These are phyloP conservation scores for Drosophila ustulata DNA, from an alignment of 2,888 invertebrate genomes.

Conservation along the genomic window DNA sequence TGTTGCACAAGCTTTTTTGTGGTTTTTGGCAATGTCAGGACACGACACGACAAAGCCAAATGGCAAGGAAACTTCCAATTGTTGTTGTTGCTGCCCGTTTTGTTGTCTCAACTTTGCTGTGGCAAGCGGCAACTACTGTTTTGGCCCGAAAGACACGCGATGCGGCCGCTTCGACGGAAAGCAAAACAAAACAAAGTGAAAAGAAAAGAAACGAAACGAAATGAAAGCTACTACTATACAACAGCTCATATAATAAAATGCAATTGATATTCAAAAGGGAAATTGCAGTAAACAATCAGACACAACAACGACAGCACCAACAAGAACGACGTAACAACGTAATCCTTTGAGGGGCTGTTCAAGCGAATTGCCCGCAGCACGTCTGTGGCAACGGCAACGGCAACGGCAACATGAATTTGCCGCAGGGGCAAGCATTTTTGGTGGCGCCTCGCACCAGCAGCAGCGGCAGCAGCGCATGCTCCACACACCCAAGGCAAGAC, in stretches of 20 bases:
- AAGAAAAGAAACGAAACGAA: background rate
- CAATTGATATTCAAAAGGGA: conserved; percentile 81
- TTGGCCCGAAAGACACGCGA: conserved; percentile 63
- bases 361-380: conserved; percentile 54
- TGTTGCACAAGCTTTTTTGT: conserved; percentile 56
- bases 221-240: conserved; percentile 31
- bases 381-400: background rate
- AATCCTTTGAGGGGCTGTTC: conserved; percentile 1
- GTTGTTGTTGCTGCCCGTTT: conserved; percentile 18
- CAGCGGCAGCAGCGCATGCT: conserved; percentile 70
- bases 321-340: conserved; percentile 14
- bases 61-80: conserved; percentile 52
- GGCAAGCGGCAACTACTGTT: conserved; percentile 59
- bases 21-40: conserved; percentile 75
- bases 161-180: conserved; percentile 26
- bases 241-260: conserved; percentile 65
- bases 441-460: conserved; percentile 21
- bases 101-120: conserved; percentile 29
- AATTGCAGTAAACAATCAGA: conserved; percentile 65
- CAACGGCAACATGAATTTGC: conserved; percentile 29
- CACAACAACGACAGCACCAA: conserved; percentile 12
- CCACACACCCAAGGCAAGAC: conserved; percentile 34
- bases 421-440: conserved; percentile 42
- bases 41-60: conserved; percentile 68
- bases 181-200: conserved; percentile 27